These are phyloP conservation scores for Tribolium freemani DNA, from an alignment of 2,888 invertebrate species.

Conservation along the genomic window DNA sequence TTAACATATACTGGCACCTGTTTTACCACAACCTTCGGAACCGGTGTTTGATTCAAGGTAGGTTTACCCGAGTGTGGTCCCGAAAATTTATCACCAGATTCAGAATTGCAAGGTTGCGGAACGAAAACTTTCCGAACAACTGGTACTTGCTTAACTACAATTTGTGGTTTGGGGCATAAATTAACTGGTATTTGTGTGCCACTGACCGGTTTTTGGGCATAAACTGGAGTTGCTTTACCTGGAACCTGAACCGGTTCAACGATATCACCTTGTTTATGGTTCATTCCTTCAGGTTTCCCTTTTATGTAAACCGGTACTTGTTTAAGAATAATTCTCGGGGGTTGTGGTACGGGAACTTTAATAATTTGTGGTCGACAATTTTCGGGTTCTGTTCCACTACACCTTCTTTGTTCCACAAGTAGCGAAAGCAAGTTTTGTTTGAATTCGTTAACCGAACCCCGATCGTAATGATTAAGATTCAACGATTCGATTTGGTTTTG, in stretches of 20 bases:
- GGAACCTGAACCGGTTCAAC: background rate
- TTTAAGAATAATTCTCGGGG: background rate
- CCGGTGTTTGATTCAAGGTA: background rate
- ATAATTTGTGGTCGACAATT: background rate
- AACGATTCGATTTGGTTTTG: background rate
- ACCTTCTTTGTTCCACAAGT: background rate
- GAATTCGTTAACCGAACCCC: background rate
- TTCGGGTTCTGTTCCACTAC: background rate
- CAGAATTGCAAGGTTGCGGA: background rate
- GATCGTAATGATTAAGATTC: background rate
- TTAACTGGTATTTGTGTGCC: background rate
- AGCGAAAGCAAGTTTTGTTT: background rate
- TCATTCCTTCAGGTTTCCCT: background rate
- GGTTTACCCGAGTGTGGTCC: background rate
- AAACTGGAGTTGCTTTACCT: background rate
- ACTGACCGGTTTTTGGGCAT: background rate
- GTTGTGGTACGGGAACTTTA: slow-evolving; percentile 1
- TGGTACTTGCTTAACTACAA: slow-evolving; percentile 2
- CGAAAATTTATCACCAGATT: background rate
- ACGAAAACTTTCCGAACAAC: background rate
- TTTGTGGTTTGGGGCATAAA: background rate
- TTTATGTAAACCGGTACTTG: background rate
- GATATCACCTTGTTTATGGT: background rate
- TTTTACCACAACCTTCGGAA: background rate
- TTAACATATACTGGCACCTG: background rate